These are phyloP conservation scores for Morus bassanus DNA, from an alignment of 2,797 vertebrate species.

Conservation along the genomic window DNA sequence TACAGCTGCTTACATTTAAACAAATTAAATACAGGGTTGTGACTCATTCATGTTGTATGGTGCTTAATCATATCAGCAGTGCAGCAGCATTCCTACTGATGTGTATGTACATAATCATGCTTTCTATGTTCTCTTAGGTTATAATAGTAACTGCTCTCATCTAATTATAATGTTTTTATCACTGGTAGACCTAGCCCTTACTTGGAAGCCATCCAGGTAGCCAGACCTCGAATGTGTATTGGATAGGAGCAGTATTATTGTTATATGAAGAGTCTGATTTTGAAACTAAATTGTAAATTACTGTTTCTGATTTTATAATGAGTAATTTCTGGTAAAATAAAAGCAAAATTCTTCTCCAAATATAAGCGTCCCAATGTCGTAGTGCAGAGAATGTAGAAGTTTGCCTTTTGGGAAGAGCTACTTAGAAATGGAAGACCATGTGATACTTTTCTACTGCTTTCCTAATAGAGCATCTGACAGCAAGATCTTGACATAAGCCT, in stretches of 20 bases:
- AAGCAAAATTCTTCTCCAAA: not conserved
- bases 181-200: not conserved
- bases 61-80: not conserved
- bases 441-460: not conserved
- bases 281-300: not conserved
- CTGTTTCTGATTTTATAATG: not conserved
- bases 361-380: not conserved
- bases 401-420: not conserved
- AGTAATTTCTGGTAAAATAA: not conserved
- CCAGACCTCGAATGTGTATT: not conserved
- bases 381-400: not conserved
- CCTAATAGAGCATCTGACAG: not conserved
- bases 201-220: not conserved
- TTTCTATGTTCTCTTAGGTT: not conserved
- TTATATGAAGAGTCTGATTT: not conserved
- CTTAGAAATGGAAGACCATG: not conserved
- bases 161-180: not conserved
- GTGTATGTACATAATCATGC: not conserved
- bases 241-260: not conserved
- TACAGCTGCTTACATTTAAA: not conserved
- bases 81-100: not conserved
- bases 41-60: not conserved
- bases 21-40: not conserved
- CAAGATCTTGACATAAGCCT: not conserved
- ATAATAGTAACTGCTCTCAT: not conserved